phyloP scores from a whole-genome alignment of 2,797 vertebrate genomes.

The Moxostoma hubbsi region DNA sequence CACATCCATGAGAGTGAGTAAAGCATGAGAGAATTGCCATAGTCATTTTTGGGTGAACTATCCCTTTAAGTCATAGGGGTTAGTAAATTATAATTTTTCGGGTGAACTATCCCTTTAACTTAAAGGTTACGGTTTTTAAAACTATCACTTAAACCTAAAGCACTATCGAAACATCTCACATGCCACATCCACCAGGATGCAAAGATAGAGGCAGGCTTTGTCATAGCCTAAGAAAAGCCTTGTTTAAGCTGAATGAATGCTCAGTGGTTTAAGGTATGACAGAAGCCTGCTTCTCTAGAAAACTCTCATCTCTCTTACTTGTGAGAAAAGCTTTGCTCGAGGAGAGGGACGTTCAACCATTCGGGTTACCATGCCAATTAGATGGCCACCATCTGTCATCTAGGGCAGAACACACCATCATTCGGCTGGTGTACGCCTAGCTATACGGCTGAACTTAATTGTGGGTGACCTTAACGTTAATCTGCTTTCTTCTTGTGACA shows the following conservation, averaged over 20 bases:
- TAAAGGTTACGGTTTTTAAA: not conserved
- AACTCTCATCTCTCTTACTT: constrained; percentile 82
- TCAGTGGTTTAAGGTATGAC: not conserved
- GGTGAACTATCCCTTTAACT: not conserved
- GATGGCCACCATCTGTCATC: constrained; percentile 87
- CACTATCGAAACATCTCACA: constrained; percentile 58
- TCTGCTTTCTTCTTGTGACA: not conserved
- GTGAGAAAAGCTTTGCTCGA: constrained; percentile 87
- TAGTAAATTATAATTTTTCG: too few species aligned
- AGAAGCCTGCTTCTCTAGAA: constrained; percentile 67
- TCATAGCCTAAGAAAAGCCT: constrained; percentile 25
- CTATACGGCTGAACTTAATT: not conserved
- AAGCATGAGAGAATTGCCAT: too few species aligned
- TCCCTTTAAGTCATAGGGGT: too few species aligned
- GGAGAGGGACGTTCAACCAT: constrained; percentile 88
- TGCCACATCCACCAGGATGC: constrained; percentile 57
- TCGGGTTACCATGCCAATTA: constrained; percentile 89
- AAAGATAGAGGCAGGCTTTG: constrained; percentile 63
- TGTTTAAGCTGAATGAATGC: constrained; percentile 34
- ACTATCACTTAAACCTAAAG: constrained; percentile 20
- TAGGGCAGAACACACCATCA: constrained; percentile 67
- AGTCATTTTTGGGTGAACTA: too few species aligned
- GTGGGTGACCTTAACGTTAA: not conserved
- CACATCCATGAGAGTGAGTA: too few species aligned
- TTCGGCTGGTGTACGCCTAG: constrained; percentile 24